Evolutionary conservation across 1,140 invertebrate genomes (phyloP).

Genomic region (Eriocheir sinensis): DNA sequence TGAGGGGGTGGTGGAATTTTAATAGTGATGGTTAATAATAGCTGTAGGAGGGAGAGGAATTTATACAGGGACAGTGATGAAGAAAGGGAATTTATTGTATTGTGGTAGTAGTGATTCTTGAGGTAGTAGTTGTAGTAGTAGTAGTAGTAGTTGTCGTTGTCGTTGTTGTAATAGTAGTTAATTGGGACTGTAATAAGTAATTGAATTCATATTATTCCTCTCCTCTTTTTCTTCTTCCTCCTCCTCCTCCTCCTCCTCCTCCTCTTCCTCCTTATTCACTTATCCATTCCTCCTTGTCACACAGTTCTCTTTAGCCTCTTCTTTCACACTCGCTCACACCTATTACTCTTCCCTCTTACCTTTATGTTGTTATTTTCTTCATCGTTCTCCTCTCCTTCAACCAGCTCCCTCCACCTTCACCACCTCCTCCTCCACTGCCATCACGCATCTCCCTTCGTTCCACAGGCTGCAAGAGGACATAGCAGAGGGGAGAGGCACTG

Average conservation of each 20-base stretch:
- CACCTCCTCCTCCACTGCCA: not conserved
- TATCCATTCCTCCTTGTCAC: too few species aligned
- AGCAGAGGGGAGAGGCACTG: not conserved
- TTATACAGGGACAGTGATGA: not conserved
- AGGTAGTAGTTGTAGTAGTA: not conserved
- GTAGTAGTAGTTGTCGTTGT: not conserved
- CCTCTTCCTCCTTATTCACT: too few species aligned
- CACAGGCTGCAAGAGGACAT: constrained; percentile 77
- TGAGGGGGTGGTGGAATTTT: too few species aligned
- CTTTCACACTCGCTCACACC: too few species aligned
- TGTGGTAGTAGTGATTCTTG: not conserved
- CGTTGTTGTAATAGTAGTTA: not conserved
- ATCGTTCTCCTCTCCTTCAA: not conserved
- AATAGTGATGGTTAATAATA: not conserved
- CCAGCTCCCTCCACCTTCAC: not conserved
- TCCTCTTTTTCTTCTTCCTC: not conserved
- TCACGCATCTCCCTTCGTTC: not conserved
- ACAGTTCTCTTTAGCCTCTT: too few species aligned
- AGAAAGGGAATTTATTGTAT: not conserved
- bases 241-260: too few species aligned
- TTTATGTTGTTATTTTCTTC: too few species aligned
- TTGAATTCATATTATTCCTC: not conserved
- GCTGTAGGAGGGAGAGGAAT: not conserved
- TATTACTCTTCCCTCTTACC: too few species aligned
- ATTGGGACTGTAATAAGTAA: not conserved